Percentiles rank a stretch among this genome's conserved stretches.
phyloP scores from a whole-genome alignment of 2,797 vertebrate genomes.

The Leuciscus waleckii region DNA sequence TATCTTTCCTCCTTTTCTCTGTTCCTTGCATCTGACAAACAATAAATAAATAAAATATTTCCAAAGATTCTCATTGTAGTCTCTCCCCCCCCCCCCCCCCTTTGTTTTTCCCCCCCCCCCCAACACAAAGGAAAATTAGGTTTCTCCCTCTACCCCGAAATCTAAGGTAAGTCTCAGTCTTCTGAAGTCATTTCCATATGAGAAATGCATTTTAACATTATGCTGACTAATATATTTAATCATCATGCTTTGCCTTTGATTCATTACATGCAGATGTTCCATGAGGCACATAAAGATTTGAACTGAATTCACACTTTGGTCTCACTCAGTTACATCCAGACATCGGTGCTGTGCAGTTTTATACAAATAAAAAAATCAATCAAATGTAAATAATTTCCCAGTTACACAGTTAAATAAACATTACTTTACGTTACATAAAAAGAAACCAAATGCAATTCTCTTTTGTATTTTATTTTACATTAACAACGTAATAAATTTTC shows the following conservation, averaged over 20 bases:
- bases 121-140: too few species aligned
- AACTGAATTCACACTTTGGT: not conserved
- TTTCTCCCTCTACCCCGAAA: constrained; percentile 89
- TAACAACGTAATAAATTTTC: too few species aligned
- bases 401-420: too few species aligned
- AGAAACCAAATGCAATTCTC: too few species aligned
- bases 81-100: not conserved
- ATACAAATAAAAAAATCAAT: too few species aligned
- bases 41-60: not conserved
- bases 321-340: not conserved
- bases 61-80: constrained; percentile 49
- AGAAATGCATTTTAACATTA: not conserved
- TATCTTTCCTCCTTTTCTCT: constrained; percentile 48
- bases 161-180: constrained; percentile 87
- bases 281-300: not conserved
- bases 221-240: not conserved
- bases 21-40: not conserved
- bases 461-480: too few species aligned
- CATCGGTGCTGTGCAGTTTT: too few species aligned
- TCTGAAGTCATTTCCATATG: not conserved
- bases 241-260: not conserved
- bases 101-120: not conserved
- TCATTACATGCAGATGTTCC: not conserved
- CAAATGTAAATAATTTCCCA: too few species aligned
- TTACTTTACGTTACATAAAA: too few species aligned